phyloP scores from a whole-genome alignment of 2,113 vertebrate species.

The Oenanthe melanoleuca region DNA sequence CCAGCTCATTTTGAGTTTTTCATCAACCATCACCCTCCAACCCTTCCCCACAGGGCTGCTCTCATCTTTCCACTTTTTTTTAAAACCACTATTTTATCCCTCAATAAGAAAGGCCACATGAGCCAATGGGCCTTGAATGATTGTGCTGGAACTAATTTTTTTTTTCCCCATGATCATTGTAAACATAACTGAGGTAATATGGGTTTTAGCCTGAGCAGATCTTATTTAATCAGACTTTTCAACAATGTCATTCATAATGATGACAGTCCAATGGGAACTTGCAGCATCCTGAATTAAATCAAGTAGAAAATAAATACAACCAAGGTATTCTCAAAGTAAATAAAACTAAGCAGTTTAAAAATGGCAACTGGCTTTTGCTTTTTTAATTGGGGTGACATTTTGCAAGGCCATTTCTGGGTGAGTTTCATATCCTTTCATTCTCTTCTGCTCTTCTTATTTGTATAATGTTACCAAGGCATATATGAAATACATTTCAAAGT shows the following conservation, averaged over 20 bases:
- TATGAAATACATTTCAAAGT: constrained; percentile 74
- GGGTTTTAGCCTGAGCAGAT: constrained; percentile 11
- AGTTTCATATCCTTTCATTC: constrained; percentile 43
- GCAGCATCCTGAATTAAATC: constrained; percentile 73
- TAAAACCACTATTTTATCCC: not conserved
- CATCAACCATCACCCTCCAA: not conserved
- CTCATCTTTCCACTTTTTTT: not conserved
- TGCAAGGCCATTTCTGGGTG: constrained; percentile 71
- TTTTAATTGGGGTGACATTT: constrained; percentile 70
- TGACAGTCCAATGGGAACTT: constrained; percentile 53
- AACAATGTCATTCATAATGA: constrained; percentile 65
- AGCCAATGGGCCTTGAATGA: not conserved
- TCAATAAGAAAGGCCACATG: not conserved
- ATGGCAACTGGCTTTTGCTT: constrained; percentile 42
- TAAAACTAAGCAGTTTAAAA: constrained; percentile 52
- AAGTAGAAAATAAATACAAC: constrained; percentile 59
- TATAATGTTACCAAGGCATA: constrained; percentile 64
- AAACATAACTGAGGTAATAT: not conserved
- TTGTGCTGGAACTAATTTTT: not conserved
- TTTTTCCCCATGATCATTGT: not conserved
- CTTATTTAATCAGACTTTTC: constrained; percentile 58
- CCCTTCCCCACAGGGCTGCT: not conserved
- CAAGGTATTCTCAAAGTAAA: constrained; percentile 70
- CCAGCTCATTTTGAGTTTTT: not conserved
- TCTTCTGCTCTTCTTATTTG: constrained; percentile 63